These are phyloP conservation scores for Stramonita haemastoma DNA, from an alignment of 2,888 invertebrate genomes.

Conservation along the genomic window DNA sequence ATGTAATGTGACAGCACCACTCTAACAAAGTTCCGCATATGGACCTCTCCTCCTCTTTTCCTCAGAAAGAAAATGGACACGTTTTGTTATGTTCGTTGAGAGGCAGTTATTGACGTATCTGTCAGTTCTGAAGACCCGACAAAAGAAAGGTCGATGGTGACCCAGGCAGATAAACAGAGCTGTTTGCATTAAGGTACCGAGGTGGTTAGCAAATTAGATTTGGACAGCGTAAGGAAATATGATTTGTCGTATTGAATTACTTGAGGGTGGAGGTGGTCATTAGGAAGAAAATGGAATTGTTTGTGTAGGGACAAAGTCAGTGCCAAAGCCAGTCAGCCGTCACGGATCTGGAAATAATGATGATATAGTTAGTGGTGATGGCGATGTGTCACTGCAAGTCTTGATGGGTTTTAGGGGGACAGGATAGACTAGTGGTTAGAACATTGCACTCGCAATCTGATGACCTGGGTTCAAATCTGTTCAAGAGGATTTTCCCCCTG, in stretches of 20 bases:
- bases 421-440: too few species aligned
- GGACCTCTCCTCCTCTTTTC: neutral
- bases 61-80: neutral
- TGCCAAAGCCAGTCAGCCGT: neutral
- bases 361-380: neutral
- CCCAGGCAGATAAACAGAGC: conserved; percentile 32
- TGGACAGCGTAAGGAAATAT: neutral
- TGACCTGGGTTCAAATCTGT: too few species aligned
- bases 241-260: too few species aligned
- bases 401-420: too few species aligned
- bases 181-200: neutral
- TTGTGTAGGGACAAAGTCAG: neutral
- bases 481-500: too few species aligned
- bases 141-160: conserved; percentile 27
- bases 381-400: neutral
- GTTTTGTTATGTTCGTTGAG: conserved; percentile 1
- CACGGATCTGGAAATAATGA: conserved; percentile 7
- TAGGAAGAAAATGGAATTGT: neutral
- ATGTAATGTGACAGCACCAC: neutral
- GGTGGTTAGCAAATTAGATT: conserved; percentile 8
- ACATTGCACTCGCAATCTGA: too few species aligned
- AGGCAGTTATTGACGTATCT: conserved; percentile 22
- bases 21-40: conserved; percentile 6
- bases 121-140: neutral
- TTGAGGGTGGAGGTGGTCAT: too few species aligned